Evolutionary conservation across 2,113 vertebrate genomes (phyloP).

Genomic region (Corydoras sp.): DNA sequence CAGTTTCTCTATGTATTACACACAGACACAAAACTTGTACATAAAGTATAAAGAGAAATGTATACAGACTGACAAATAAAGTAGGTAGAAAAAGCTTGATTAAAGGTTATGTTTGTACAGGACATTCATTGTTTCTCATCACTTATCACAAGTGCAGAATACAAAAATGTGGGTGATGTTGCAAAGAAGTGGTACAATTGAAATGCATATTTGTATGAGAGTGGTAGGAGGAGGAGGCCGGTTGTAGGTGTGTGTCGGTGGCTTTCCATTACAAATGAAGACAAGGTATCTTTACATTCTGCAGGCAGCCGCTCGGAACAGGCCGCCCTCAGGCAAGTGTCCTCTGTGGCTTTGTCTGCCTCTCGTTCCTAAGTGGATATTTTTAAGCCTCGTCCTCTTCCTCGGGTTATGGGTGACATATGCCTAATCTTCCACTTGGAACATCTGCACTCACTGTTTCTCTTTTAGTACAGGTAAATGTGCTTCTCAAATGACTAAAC

Average conservation of each 20-base stretch:
- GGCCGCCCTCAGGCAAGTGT: constrained; percentile 37
- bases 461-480: constrained; percentile 43
- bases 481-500: constrained; percentile 44
- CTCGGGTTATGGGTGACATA: constrained; percentile 51
- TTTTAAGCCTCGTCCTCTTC: constrained; percentile 43
- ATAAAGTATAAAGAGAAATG: too few species aligned
- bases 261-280: constrained; percentile 57
- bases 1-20: constrained; percentile 19
- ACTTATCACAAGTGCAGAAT: constrained; percentile 1
- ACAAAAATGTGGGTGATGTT: constrained; percentile 1
- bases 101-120: too few species aligned
- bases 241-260: constrained; percentile 43
- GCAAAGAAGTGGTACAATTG: constrained; percentile 22
- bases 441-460: constrained; percentile 48
- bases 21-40: background rate
- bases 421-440: constrained; percentile 50
- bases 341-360: constrained; percentile 47
- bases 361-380: constrained; percentile 46
- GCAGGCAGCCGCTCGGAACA: constrained; percentile 48
- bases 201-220: constrained; percentile 34
- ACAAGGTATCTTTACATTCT: constrained; percentile 54
- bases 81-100: too few species aligned
- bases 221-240: constrained; percentile 32
- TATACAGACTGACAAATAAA: too few species aligned
- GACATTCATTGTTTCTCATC: background rate